Evolutionary conservation across 92 coral and sea anemone genomes (phyloP), one percentile per base, ranked within the genome.

Genomic region (Parazoanthus swiftii): DNA sequence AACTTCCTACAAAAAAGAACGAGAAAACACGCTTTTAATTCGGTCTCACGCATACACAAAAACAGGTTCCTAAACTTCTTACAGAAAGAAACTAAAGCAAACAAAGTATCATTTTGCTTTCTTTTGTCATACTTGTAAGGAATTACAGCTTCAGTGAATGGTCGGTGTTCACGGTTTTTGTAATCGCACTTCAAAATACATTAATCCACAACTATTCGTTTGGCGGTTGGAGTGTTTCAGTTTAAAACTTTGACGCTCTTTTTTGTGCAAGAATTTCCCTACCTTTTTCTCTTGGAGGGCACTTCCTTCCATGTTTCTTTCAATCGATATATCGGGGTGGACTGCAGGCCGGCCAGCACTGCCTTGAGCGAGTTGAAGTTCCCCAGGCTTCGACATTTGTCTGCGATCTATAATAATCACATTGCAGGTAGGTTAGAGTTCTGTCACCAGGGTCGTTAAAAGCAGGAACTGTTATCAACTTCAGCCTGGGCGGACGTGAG

Each of bases 281-380:
- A 97, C 99, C 95, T 97, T 89, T 93, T 95, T 77, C 98, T 86
- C 79, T 95, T 95, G 0, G 99, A 95, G 20, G 99, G 90, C 4
- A 97, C 99, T 88, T 95, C 98, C 81, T 97, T 95, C 99, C 99
- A 97, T 1, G 97, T 93, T 76, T 97, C 98, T 43, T 94, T 95
- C 87, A 97, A 93, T 65, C 99, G 92, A 85, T 95, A 95, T 72
- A 97, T 93, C 3, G 99, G 98, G 5, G 99, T 93, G 10, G 97
- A 97, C 85, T 97, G 99, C 73, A 97, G 89, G 21, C 99, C 99
- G 6, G 98, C 99, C 90, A 97, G 93, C 8, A 97, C 88, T 26
- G 99, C 99, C 91, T 97, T 97, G 43, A 97, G 91, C 2, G 99
- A 97, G 93, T 97, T 97, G 74, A 92, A 97, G 89, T 97, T 97